A percentile compares a stretch with the other conserved stretches of the same genome.
phyloP scores from a whole-genome alignment of 2,113 vertebrate genomes.

The Mungos mungo region DNA sequence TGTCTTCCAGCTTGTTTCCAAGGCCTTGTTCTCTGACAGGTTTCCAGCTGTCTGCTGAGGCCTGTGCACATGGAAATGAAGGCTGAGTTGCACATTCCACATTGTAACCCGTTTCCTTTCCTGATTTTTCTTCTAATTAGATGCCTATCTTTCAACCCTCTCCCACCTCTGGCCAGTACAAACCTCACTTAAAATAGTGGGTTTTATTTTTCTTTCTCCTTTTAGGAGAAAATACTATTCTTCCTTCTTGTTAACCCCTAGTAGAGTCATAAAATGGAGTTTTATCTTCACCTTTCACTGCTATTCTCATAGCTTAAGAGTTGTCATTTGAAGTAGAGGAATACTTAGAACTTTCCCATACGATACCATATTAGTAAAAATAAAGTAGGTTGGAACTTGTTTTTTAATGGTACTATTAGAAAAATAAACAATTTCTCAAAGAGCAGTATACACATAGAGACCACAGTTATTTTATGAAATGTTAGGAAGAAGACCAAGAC shows the following conservation, averaged over 20 bases:
- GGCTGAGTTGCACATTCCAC: background rate
- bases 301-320: background rate
- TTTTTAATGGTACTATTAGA: background rate
- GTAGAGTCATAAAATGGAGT: background rate
- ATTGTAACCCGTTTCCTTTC: conserved; percentile 27
- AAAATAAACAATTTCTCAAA: conserved; percentile 30
- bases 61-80: conserved; percentile 54
- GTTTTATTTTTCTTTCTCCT: conserved; percentile 21
- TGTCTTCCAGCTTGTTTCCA: conserved; percentile 71
- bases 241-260: background rate
- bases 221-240: background rate
- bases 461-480: background rate
- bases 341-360: background rate
- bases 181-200: conserved; percentile 44
- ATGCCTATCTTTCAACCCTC: background rate
- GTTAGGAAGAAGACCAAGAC: background rate
- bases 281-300: conserved; percentile 3
- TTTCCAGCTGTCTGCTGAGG: conserved; percentile 66
- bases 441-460: background rate
- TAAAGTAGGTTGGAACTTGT: background rate
- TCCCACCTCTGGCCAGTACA: background rate
- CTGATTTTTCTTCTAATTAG: conserved; percentile 55
- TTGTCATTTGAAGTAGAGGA: background rate
- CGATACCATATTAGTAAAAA: background rate
- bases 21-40: conserved; percentile 54